Base-by-base conservation (phyloP, 2,888 invertebrate genomes). In the Cataglyphis rosenhaueri region DNA sequence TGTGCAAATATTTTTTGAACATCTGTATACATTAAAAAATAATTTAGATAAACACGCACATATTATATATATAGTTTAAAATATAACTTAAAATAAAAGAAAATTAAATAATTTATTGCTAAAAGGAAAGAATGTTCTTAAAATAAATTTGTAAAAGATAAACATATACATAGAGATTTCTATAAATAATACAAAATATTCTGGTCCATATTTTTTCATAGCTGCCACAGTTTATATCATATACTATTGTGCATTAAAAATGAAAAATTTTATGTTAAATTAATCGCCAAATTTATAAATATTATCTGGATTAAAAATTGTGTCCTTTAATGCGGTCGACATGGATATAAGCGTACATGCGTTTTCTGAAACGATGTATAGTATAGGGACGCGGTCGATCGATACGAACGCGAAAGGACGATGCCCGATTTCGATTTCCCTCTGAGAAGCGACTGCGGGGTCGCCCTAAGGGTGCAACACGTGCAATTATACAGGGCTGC, bases 391-490 rank as follows among this genome's bases (percentile, higher is more conserved):
- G n/a, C 25, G 21, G 32, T 32, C 66, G 76, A 76, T 76, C 76
- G 76, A 76, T 76, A 66, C 66, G 29, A 29, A 76, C 66, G 76
- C 48, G 41, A 76, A 76, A 76, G 76, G 76, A 76, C 76, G 76
- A 76, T 76, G 76, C 76, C 68, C 76, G 76, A 76, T 76, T 76
- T 76, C 76, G 76, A 76, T 76, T 76, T 76, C 68, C 76, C 76
- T 76, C 41, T 41, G 76, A 76, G 76, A 76, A 76, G 55, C 52
- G 35, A 64, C 52, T 57, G 52, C 35, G 66, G 65, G 75, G 57
- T 76, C n/a, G 18, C 66, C n/a, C 29, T 68, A 68, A 68, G 76
- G 76, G 76, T 66, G 57, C 68, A 76, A 76, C 68, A 76, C 57
- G 76, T 76, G 76, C 76, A 76, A 76, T 76, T 76, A 76, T 76